Evolutionary conservation across 2,113 vertebrate genomes (phyloP).

Genomic region (Ictalurus punctatus): DNA sequence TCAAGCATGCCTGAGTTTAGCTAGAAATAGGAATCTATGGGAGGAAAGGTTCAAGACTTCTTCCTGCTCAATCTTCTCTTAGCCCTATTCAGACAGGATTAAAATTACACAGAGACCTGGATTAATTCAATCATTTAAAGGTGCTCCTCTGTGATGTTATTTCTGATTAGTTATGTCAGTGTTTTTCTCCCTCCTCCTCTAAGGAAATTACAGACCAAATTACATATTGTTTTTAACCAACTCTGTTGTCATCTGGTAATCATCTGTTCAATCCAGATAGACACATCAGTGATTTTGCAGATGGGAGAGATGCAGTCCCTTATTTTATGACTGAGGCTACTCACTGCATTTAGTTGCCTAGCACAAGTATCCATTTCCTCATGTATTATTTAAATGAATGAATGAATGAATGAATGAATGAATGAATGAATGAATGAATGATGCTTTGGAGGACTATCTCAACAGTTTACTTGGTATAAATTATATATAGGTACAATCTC

Average conservation of each 20-base stretch:
- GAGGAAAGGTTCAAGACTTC: conserved; percentile 53
- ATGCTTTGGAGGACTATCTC: not conserved
- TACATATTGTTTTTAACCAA: not conserved
- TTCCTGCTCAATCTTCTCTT: conserved; percentile 47
- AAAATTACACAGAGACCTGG: not conserved
- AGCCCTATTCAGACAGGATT: not conserved
- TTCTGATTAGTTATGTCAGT: not conserved
- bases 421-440: not conserved
- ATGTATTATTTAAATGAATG: not conserved
- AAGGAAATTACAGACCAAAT: not conserved
- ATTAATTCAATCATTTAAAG: not conserved
- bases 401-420: not conserved
- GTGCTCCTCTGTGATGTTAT: not conserved
- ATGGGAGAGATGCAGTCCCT: not conserved
- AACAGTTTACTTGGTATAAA: not conserved
- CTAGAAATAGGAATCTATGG: conserved; percentile 63
- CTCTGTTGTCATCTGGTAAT: not conserved
- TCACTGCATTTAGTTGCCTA: not conserved
- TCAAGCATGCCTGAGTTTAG: conserved; percentile 63
- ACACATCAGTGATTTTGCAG: not conserved
- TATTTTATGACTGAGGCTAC: not conserved
- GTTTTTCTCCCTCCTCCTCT: not conserved
- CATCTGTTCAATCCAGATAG: not conserved
- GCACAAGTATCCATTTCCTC: not conserved
- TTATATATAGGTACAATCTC: not conserved